phyloP scores from a whole-genome alignment of 1,140 invertebrate species.

The Drosophila teissieri region DNA sequence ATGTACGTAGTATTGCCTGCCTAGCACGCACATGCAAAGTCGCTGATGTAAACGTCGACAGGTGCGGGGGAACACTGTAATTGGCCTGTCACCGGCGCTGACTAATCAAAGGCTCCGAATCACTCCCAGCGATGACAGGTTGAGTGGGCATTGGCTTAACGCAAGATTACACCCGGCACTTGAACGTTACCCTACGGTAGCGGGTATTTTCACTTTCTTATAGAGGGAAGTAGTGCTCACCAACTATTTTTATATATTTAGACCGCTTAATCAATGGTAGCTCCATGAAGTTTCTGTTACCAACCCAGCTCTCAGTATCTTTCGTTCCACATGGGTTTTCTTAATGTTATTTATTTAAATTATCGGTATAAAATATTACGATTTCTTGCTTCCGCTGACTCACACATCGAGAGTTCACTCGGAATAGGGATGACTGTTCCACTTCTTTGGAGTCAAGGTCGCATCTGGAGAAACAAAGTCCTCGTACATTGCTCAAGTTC shows the following conservation, averaged over 20 bases:
- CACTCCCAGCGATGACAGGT: slow-evolving; percentile 34
- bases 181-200: neutral
- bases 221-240: neutral
- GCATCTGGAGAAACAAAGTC: slow-evolving; percentile 4
- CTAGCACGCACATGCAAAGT: slow-evolving; percentile 22
- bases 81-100: slow-evolving; percentile 39
- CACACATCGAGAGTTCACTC: neutral
- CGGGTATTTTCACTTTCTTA: neutral
- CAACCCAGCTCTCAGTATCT: no score
- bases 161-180: slow-evolving; percentile 6
- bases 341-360: no score
- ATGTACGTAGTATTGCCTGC: neutral
- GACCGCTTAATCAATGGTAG: neutral
- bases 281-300: no score
- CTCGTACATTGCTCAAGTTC: neutral
- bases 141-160: slow-evolving; percentile 22
- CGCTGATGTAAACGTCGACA: neutral
- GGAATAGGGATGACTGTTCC: slow-evolving; percentile 1
- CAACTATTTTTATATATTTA: neutral
- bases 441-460: slow-evolving; percentile 25
- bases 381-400: slow-evolving; percentile 9
- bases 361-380: no score
- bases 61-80: slow-evolving; percentile 14
- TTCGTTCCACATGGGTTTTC: no score
- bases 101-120: slow-evolving; percentile 28